Conservation (phyloP, 2,113 vertebrate species). For the Zeus faber region DNA sequence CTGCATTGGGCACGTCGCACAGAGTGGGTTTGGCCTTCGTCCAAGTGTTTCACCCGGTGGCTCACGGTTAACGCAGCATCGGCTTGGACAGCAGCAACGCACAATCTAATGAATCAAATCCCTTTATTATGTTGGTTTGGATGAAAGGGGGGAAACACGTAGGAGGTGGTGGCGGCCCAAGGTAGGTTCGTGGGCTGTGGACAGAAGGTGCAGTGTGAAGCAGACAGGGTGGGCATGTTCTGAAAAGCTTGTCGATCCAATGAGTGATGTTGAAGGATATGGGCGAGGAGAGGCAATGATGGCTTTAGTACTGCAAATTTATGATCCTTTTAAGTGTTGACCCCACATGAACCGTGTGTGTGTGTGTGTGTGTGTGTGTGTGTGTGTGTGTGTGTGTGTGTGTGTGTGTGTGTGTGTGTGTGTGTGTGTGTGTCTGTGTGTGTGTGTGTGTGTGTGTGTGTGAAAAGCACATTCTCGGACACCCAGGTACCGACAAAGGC, state of each 20-base stretch:
- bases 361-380: conserved; percentile 20
- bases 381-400: conserved; percentile 18
- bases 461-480: too few species aligned
- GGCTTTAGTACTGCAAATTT: conserved; percentile 44
- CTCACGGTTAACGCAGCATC: too few species aligned
- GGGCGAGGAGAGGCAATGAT: conserved; percentile 39
- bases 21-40: too few species aligned
- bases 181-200: not conserved
- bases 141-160: not conserved
- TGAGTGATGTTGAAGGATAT: conserved; percentile 45
- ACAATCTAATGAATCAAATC: too few species aligned
- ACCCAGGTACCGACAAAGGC: too few species aligned
- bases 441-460: too few species aligned
- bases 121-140: conserved; percentile 30
- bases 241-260: conserved; percentile 8
- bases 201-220: not conserved
- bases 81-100: too few species aligned
- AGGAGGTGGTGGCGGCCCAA: not conserved
- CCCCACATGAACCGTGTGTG: conserved; percentile 39
- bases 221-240: not conserved
- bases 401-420: too few species aligned
- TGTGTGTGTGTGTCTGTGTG: too few species aligned
- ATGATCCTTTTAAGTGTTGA: conserved; percentile 45
- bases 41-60: too few species aligned
- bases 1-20: too few species aligned